Evolutionary conservation across 2,888 invertebrate species (phyloP).

Genomic region (Bedellia somnulentella): DNA sequence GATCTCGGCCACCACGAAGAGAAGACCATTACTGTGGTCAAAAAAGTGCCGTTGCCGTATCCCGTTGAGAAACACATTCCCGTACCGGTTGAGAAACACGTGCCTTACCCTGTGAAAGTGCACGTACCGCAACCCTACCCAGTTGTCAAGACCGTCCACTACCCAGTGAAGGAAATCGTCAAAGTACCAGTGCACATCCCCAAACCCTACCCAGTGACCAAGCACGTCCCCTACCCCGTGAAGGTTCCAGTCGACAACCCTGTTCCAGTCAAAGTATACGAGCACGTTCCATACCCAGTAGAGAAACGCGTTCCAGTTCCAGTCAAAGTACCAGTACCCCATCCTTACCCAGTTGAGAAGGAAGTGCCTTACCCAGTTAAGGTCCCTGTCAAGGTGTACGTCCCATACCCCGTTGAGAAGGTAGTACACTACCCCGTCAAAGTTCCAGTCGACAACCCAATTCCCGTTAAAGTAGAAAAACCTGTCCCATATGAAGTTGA

Average conservation of each 20-base stretch:
- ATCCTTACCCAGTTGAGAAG: constrained; percentile 75
- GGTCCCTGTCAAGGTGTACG: constrained; percentile 70
- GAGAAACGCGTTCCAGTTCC: constrained; percentile 68
- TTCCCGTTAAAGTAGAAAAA: constrained; percentile 68
- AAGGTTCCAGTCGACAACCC: constrained; percentile 61
- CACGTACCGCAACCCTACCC: constrained; percentile 71
- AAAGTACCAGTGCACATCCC: constrained; percentile 69
- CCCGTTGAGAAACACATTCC: constrained; percentile 71
- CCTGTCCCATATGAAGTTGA: constrained; percentile 72
- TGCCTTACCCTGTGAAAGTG: constrained; percentile 70
- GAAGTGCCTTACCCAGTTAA: constrained; percentile 67
- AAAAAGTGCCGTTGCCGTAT: constrained; percentile 73
- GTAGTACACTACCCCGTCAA: constrained; percentile 71
- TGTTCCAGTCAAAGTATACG: constrained; percentile 67
- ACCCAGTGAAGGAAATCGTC: constrained; percentile 66
- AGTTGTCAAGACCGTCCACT: constrained; percentile 68
- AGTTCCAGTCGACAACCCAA: constrained; percentile 69
- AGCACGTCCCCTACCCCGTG: constrained; percentile 62
- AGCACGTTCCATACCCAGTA: constrained; percentile 66
- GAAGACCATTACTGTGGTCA: constrained; percentile 69
- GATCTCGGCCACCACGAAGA: constrained; percentile 24
- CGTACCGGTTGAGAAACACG: constrained; percentile 68
- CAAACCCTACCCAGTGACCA: constrained; percentile 69
- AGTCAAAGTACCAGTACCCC: constrained; percentile 70
- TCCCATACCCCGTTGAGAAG: constrained; percentile 76